Evolutionary conservation across 2,888 invertebrate species (phyloP), one percentile per base, ranked within the genome.

Genomic region (Dasysyrphus tricinctus): DNA sequence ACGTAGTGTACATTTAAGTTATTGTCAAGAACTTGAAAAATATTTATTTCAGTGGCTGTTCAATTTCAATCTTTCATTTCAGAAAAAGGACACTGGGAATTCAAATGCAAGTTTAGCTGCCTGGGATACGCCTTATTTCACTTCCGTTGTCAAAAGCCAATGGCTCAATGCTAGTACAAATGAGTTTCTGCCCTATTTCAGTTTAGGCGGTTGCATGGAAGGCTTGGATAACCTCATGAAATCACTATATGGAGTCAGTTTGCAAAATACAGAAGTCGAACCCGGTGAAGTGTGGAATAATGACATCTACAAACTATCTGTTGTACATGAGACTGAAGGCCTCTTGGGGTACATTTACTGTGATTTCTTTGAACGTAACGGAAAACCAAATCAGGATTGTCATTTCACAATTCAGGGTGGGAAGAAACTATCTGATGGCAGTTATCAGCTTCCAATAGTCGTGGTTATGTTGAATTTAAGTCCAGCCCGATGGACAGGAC

Each of bases 331-430:
- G 89, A 93, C 92, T 0, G 96, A 97, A 90, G 97, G 97, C 0
- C 91, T 96, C 12, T 93, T 99, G 42, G 99, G 99, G 0, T 95
- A 97, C 90, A 98, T 99, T 89, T 99, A 99, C 93, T 98, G 99
- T 92, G 99, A 99, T 93, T 96, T 99, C 90, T 99, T 97, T 91
- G 97, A 97, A 92, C 94, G 98, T 72, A 93, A 94, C 32, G 96
- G 96, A n/a, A 99, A 99, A 93, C 97, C 97, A 6, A 96, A 97
- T 92, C 98, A 98, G 93, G 99, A 99, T 92, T 99, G 99, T 90
- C 99, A 99, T 93, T 99, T 98, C 93, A 99, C 99, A 0, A 98
- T 99, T 88, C 96, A 97, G 91, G 99, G 99, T 11, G 99, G 99
- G 7, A 96, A 97, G 91, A 92, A 94, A 80, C 92, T 97, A 80